Evolutionary conservation across 2,888 invertebrate genomes (phyloP).

Genomic region (Trypoxylon attenuatum): DNA sequence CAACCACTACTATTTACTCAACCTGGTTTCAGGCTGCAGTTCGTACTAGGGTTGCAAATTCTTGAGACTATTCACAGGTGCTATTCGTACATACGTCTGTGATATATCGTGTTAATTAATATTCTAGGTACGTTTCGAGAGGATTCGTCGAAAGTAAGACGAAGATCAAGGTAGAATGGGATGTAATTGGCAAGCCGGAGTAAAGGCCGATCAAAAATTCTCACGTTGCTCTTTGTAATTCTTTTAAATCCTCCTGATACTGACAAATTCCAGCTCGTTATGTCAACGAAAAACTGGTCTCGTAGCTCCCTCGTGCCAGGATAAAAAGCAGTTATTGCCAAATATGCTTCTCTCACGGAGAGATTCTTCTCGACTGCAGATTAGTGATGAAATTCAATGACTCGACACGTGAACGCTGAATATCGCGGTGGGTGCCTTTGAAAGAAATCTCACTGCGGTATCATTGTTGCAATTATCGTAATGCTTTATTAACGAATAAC

Average conservation of each 20-base stretch:
- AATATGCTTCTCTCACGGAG: constrained; percentile 27
- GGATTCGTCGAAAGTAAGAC: constrained; percentile 14
- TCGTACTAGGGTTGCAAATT: too few relatives aligned
- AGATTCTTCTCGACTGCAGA: constrained; percentile 8
- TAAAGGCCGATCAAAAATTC: constrained; percentile 30
- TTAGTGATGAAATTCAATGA: neutral
- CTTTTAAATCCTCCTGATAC: constrained; percentile 35
- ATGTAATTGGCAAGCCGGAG: constrained; percentile 38
- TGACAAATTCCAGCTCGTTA: constrained; percentile 41
- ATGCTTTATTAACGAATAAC: too few relatives aligned
- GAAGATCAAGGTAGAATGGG: constrained; percentile 23
- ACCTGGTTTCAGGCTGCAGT: too few relatives aligned
- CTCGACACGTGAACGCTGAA: neutral
- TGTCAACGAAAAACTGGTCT: constrained; percentile 29
- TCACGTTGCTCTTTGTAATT: constrained; percentile 35
- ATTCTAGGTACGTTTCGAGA: constrained; percentile 11
- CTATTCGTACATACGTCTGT: too few relatives aligned
- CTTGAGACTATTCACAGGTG: too few relatives aligned
- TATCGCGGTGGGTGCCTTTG: too few relatives aligned
- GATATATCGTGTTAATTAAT: neutral
- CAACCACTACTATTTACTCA: too few relatives aligned
- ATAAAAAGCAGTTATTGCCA: constrained; percentile 33
- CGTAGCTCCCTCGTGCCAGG: neutral
- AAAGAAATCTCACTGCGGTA: too few relatives aligned
- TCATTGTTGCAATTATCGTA: too few relatives aligned